These are phyloP conservation scores for Chrysemys picta DNA, from an alignment of 2,113 vertebrate genomes.

Conservation along the genomic window DNA sequence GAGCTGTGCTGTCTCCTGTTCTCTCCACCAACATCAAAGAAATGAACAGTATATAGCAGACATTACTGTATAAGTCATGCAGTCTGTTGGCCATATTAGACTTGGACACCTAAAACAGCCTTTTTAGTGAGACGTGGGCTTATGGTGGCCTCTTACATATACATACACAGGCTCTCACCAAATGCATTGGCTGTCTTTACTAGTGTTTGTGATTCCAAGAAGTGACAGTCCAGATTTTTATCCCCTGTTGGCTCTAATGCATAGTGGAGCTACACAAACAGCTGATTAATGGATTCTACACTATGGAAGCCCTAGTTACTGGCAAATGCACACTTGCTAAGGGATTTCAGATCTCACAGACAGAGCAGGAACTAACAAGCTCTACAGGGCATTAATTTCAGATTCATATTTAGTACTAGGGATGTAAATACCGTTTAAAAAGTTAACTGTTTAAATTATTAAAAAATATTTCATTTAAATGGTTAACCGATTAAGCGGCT, in stretches of 20 bases:
- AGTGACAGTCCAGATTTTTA: slow-evolving; percentile 42
- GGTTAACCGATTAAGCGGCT: too few species aligned
- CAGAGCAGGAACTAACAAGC: slow-evolving; percentile 2
- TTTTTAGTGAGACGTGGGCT: neutral
- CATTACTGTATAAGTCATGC: neutral
- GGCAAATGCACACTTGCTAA: slow-evolving; percentile 31
- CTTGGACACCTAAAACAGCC: neutral
- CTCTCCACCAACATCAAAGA: slow-evolving; percentile 3
- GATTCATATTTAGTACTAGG: neutral
- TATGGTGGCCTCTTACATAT: neutral
- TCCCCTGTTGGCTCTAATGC: slow-evolving; percentile 22
- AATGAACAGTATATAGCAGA: neutral
- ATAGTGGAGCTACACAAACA: neutral
- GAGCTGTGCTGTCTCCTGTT: neutral
- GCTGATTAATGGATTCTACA: slow-evolving; percentile 48
- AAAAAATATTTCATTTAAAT: too few species aligned
- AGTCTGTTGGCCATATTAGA: neutral
- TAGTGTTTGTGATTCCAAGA: neutral
- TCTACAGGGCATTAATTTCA: neutral
- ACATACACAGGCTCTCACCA: neutral
- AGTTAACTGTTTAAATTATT: too few species aligned
- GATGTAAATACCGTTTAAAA: too few species aligned
- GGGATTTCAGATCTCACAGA: slow-evolving; percentile 22
- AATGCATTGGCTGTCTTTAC: slow-evolving; percentile 16
- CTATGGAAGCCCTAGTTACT: neutral